A percentile compares a stretch with the other conserved stretches of the same genome.
These are phyloP conservation scores for Phalanger gymnotis DNA, from an alignment of 2,797 vertebrate species.

Conservation along the genomic window DNA sequence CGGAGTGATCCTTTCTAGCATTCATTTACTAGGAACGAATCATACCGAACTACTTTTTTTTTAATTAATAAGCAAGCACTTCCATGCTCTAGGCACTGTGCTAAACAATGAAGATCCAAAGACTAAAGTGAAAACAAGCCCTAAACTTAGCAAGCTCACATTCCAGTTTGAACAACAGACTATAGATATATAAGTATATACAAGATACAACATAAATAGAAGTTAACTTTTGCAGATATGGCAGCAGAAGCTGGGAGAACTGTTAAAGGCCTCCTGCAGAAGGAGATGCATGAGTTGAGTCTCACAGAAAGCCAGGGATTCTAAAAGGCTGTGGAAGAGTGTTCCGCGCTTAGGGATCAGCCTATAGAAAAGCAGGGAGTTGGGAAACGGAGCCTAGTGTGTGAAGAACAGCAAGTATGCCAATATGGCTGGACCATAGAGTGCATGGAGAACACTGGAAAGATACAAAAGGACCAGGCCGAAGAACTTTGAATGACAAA, in stretches of 20 bases:
- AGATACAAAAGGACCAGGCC: neutral
- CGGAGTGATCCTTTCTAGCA: neutral
- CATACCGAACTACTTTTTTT: neutral
- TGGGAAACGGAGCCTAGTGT: neutral
- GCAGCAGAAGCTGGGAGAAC: neutral
- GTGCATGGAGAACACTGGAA: neutral
- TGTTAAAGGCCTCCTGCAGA: neutral
- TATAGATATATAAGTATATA: neutral
- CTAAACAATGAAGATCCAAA: neutral
- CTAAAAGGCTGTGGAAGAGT: neutral
- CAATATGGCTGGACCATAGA: neutral
- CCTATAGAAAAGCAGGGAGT: neutral
- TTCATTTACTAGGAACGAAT: neutral
- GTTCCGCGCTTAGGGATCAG: neutral
- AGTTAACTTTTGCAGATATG: neutral
- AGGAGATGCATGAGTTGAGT: neutral
- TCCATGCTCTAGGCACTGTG: neutral
- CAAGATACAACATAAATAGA: neutral
- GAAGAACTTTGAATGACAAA: neutral
- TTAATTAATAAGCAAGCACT: neutral
- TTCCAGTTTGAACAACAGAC: neutral
- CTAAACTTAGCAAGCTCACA: neutral
- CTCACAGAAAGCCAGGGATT: neutral
- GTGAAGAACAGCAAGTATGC: neutral
- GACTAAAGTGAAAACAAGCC: neutral